phyloP scores from a whole-genome alignment of 2,797 vertebrate genomes.

The Tenualosa thibaudeaui region DNA sequence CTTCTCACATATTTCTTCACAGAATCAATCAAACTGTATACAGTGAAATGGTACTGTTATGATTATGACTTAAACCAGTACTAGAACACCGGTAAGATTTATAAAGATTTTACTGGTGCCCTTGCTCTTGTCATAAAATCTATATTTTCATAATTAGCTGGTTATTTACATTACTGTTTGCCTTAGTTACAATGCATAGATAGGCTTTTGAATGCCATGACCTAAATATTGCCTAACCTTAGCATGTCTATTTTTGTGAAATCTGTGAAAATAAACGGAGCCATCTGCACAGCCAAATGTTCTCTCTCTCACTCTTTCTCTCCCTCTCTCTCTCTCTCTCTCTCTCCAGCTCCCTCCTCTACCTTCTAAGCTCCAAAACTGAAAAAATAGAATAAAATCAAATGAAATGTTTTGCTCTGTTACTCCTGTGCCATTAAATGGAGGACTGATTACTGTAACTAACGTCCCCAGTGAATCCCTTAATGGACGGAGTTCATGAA shows the following conservation, averaged over 20 bases:
- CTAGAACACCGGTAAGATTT: not conserved
- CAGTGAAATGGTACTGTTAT: too few species aligned
- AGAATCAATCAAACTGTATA: not conserved
- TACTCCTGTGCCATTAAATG: not conserved
- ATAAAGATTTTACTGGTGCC: not conserved
- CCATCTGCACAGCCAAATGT: conserved; percentile 6
- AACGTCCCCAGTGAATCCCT: not conserved
- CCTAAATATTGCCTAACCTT: not conserved
- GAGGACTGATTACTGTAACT: not conserved
- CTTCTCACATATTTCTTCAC: not conserved
- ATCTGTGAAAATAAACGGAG: conserved; percentile 15
- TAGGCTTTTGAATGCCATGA: not conserved
- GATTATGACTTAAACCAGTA: not conserved
- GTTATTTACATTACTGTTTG: not conserved
- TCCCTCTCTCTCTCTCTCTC: too few species aligned
- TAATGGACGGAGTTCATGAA: not conserved
- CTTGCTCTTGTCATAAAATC: not conserved
- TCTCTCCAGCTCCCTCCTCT: too few species aligned
- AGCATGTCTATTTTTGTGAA: not conserved
- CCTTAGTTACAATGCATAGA: not conserved
- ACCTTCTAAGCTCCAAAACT: not conserved
- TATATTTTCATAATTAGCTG: not conserved
- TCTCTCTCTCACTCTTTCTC: not conserved
- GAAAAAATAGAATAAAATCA: not conserved
- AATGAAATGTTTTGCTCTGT: not conserved